These are phyloP conservation scores for Mnemiopsis leidyi DNA, from an alignment of 37 sponge, comb jelly and placozoan species.

Conservation along the genomic window DNA sequence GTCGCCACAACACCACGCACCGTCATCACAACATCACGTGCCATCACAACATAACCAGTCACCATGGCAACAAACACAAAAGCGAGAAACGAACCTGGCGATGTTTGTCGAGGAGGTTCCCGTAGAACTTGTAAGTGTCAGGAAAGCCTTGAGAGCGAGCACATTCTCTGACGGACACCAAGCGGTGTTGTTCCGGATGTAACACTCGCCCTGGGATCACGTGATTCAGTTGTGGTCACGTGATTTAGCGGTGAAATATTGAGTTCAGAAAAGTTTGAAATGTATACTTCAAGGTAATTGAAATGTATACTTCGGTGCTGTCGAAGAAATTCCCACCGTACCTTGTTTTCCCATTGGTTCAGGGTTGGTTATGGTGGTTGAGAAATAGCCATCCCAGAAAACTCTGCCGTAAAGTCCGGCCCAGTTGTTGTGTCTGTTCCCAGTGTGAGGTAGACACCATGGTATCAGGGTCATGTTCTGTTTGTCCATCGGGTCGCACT, in stretches of 20 bases:
- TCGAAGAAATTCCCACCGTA: neutral
- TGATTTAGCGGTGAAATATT: no score
- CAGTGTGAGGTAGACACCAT: conserved; percentile 95
- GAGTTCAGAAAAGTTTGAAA: no score
- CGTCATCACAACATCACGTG: neutral
- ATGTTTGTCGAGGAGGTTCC: conserved; percentile 84
- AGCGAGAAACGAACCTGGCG: conserved; percentile 71
- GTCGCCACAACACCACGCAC: no score
- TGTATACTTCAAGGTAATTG: no score
- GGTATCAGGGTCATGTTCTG: conserved; percentile 89
- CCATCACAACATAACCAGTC: neutral
- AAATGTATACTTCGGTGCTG: no score
- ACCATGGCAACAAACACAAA: neutral
- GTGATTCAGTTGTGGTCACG: no score
- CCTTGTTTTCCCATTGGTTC: conserved; percentile 98
- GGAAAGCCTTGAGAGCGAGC: conserved; percentile 93
- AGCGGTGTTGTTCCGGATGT: conserved; percentile 91
- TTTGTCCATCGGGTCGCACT: conserved; percentile 84
- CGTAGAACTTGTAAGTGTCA: conserved; percentile 83
- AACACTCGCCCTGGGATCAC: conserved; percentile 92
- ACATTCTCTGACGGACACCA: conserved; percentile 91
- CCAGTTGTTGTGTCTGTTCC: conserved; percentile 91
- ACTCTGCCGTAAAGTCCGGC: conserved; percentile 89
- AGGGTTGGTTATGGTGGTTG: conserved; percentile 93
- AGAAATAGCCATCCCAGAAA: conserved; percentile 91